Evolutionary conservation across 2,888 invertebrate species (phyloP), one percentile per base, ranked within the genome.

Genomic region (Scaptomyza caliginosa): DNA sequence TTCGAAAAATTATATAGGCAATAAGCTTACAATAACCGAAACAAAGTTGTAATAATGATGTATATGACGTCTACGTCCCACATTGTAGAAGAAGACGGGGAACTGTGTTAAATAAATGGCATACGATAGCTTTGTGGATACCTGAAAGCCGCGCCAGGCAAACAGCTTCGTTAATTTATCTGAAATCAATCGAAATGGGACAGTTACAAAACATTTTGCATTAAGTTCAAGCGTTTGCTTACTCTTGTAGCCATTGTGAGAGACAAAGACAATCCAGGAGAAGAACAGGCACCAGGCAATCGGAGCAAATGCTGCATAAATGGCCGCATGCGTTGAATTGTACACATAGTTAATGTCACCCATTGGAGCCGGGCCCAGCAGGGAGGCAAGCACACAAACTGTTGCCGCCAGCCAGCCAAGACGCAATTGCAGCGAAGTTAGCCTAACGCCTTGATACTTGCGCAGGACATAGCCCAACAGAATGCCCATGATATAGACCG

Each of bases 61-160:
- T 0, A 93, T 90, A 73, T 92, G 92, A 81, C 94, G 92, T 34
- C 93, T 93, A 51, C 92, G 92, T 2, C 95, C 95, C 28, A 95
- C 94, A 78, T 94, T 94, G 81, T 92, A 95, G 89, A 95, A 95
- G 87, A 94, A 95, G 55, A 95, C 93, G 4, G 95, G 95, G 79
- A 95, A 95, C 87, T 95, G 95, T 23, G 94, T 94, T 63, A 95
- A 90, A 84, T 95, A 95, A 50, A 95, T 92, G 28, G 94, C 93
- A 85, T 95, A 95, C 30, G 95, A 94, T n/a, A 95, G 91, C 84
- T 94, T 93, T 8, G 95, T 95, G 77, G 93, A 93, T 7, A 95
- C 91, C 72, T 93, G 91, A 84, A 94, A 95, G 42, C 93, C 93
- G 74, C 91, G 93, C 93, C 93, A 93, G 7, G 93, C 92, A 46